Evolutionary conservation across 1,140 invertebrate genomes (phyloP), one percentile per base, ranked within the genome.

Genomic region (Aplysia californica): DNA sequence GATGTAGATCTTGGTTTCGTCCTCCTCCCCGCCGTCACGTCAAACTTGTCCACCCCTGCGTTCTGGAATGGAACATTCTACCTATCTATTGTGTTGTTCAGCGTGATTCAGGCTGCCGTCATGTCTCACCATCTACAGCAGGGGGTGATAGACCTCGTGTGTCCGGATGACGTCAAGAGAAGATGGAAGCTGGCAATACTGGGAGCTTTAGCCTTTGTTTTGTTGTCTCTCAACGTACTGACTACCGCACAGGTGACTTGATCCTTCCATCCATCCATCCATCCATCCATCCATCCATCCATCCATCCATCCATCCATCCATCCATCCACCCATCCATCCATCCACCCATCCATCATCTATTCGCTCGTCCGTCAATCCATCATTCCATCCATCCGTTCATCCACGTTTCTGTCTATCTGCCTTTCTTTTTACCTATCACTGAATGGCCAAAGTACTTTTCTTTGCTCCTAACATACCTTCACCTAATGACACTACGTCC

Each of bases 1-100:
- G 95, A 96, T 82, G 97, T 97, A 29, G 98, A 97, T 55, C 89
- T 99, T 64, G 96, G 97, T 0, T 99, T 99, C 88, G 91, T 99
- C 58, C 97, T 97, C 3, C 99, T 99, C 91, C 98, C 98, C 35
- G 97, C 96, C 58, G 97, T 97, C 1, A 96, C 98, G 5, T 91
- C 98, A n/a, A 95, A 98, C 87, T 91, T 99, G 0, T 97, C 97
- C 0, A 94, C 96, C 35, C 95, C 97, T 33, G 94, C 96, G 0
- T 89, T 99, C 23, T 99, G 98, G 98, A 95, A 97, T 0, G 95
- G 96, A 80, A 92, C 99, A 0, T 99, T 99, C 91, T 99, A 99
- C 92, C 94, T 98, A 77, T 20, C 44, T 33, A 55, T 79, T 3
- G 41, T 68, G 20, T 38, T 79, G 41, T 44, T 75, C 10, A 55